Evolutionary conservation across 2,888 invertebrate genomes (phyloP), one percentile per base, ranked within the genome.

Genomic region (Apotomis betuletana): DNA sequence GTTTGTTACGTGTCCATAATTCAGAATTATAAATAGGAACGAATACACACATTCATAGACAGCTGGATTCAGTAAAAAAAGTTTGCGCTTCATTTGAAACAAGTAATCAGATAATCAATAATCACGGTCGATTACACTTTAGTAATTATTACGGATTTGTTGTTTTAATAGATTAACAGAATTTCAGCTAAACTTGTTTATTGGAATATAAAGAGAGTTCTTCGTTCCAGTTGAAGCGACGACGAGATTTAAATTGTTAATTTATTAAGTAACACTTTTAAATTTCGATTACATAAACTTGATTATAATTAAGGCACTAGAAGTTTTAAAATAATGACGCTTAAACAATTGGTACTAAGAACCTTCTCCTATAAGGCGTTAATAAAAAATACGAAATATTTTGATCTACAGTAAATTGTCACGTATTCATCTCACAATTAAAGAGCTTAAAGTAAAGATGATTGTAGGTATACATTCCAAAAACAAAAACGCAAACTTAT

Each of bases 1-100:
- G 49, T 62, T 52, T 51, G 44, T 67, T 67, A 62, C 62, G 44
- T 67, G 46, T 61, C 5, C 36, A 15, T 44, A 41, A 71, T 49
- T 51, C 15, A 59, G 5, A 55, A 61, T 65, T 67, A 44, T 58
- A 57, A 15, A 67, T 27, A 67, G 27, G 55, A 65, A 46, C 44
- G 58, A 36, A 27, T 61, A 54, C 10, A 54, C 10, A 46, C n/a
- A 62, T 49, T 49, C 10, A 49, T 49, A 10, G 3, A 10, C 10
- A 27, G 27, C 27, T 27, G 2, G 27, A 2, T 27, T 27, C 1
- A 27, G 27, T 27, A 27, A 27, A 27, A 27, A 27, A 27, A 27
- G 27, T 27, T 27, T 27, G 2, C 27, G 27, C 27, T 27, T 2
- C 27, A 27, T 27, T 27, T 27, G 27, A 27, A 27, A 27, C 27